Evolutionary conservation across 2,797 vertebrate genomes (phyloP).

Genomic region (Centropyge bicolor): DNA sequence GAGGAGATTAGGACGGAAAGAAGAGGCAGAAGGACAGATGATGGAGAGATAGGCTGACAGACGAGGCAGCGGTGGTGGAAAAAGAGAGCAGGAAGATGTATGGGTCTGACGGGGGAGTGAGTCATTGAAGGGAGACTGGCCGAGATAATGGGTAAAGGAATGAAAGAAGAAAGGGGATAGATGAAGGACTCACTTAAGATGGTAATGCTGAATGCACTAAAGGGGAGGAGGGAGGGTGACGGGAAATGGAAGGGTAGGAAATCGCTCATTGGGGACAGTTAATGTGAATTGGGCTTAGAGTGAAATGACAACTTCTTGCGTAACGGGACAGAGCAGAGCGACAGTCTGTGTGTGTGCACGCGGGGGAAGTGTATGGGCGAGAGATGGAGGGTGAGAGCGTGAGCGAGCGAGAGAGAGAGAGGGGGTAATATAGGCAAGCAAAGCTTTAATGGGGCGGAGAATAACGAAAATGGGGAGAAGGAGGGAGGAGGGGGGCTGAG

Average conservation of each 20-base stretch:
- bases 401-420: conserved; percentile 27
- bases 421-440: conserved; percentile 70
- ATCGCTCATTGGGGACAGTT: conserved; percentile 80
- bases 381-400: conserved; percentile 49
- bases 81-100: conserved; percentile 79
- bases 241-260: conserved; percentile 75
- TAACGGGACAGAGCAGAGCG: conserved; percentile 69
- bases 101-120: conserved; percentile 78
- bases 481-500: conserved; percentile 36
- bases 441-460: conserved; percentile 82
- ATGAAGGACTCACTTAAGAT: conserved; percentile 85
- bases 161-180: conserved; percentile 76
- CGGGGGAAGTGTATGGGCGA: conserved; percentile 33
- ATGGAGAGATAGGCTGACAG: conserved; percentile 79
- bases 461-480: conserved; percentile 71
- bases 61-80: conserved; percentile 65
- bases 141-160: conserved; percentile 81
- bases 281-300: conserved; percentile 78
- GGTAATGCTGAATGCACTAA: conserved; percentile 79
- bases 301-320: conserved; percentile 81
- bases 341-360: conserved; percentile 38
- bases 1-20: conserved; percentile 69
- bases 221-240: conserved; percentile 27
- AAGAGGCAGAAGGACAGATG: conserved; percentile 72
- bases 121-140: conserved; percentile 80